Evolutionary conservation across 1,140 invertebrate species (phyloP).

Genomic region (Meteorus sp.): DNA sequence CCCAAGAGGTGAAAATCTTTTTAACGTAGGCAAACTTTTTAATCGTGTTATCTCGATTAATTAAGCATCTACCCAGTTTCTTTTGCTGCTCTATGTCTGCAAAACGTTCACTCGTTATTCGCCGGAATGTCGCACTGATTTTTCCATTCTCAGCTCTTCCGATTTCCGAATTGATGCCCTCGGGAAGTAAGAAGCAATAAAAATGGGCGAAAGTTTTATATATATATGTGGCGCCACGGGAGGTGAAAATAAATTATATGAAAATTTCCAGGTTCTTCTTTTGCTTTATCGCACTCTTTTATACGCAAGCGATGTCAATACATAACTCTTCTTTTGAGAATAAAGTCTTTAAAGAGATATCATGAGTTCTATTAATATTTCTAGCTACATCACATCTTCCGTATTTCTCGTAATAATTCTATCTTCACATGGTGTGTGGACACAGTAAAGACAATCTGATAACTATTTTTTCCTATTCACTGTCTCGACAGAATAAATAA

Average conservation of each 20-base stretch:
- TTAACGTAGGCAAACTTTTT: slow-evolving; percentile 20
- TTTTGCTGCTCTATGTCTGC: neutral
- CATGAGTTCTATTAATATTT: slow-evolving; percentile 5
- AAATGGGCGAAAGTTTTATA: neutral
- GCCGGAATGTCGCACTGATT: slow-evolving; percentile 5
- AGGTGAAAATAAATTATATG: neutral
- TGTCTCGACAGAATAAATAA: neutral
- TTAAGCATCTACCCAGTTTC: slow-evolving; percentile 26
- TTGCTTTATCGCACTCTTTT: neutral
- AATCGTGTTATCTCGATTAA: slow-evolving; percentile 31
- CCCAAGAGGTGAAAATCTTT: slow-evolving; percentile 3
- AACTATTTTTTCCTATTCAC: neutral
- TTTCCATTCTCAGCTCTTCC: slow-evolving; percentile 7
- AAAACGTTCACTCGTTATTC: neutral
- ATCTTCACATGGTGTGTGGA: too few species aligned
- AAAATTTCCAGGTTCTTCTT: neutral
- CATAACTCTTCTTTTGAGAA: neutral
- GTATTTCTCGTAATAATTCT: neutral
- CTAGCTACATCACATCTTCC: neutral
- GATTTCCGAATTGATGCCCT: neutral
- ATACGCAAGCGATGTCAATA: slow-evolving; percentile 7
- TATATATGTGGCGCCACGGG: neutral
- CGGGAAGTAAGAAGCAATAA: neutral
- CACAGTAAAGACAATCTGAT: neutral
- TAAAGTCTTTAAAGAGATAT: neutral